Evolutionary conservation across 2,888 invertebrate species (phyloP).

Genomic region (Mermis nigrescens): DNA sequence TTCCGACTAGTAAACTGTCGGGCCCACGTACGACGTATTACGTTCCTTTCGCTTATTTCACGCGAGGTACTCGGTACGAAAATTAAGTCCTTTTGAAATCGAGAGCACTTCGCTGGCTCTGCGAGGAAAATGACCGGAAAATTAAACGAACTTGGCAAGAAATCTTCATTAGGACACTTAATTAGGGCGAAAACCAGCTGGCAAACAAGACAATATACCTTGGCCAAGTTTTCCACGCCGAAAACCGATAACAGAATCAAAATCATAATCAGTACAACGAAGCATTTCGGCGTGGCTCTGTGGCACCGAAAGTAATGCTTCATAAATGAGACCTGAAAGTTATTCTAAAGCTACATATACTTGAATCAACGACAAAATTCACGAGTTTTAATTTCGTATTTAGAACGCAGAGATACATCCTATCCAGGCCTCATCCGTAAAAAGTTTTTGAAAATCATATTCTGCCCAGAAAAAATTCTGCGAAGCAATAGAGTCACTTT

Average conservation of each 20-base stretch:
- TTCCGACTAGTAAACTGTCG: background rate
- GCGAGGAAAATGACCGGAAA: background rate
- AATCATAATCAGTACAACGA: too few relatives aligned
- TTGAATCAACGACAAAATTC: too few relatives aligned
- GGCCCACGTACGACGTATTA: background rate
- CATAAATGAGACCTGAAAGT: too few relatives aligned
- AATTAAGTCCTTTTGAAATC: background rate
- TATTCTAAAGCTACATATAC: too few relatives aligned
- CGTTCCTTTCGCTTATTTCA: background rate
- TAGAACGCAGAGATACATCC: too few relatives aligned
- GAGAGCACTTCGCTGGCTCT: background rate
- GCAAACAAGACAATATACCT: background rate
- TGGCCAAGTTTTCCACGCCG: background rate
- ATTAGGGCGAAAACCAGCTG: background rate
- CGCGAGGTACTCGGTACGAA: background rate
- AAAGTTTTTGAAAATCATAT: too few relatives aligned
- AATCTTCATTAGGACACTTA: background rate
- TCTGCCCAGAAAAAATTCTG: too few relatives aligned
- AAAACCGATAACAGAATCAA: background rate
- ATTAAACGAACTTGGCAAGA: background rate
- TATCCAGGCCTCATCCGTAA: too few relatives aligned
- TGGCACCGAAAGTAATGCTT: too few relatives aligned
- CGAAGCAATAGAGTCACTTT: too few relatives aligned
- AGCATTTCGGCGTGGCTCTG: too few relatives aligned
- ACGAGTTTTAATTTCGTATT: too few relatives aligned